phyloP scores from a whole-genome alignment of 2,113 vertebrate genomes.

The Patagioenas fasciata region DNA sequence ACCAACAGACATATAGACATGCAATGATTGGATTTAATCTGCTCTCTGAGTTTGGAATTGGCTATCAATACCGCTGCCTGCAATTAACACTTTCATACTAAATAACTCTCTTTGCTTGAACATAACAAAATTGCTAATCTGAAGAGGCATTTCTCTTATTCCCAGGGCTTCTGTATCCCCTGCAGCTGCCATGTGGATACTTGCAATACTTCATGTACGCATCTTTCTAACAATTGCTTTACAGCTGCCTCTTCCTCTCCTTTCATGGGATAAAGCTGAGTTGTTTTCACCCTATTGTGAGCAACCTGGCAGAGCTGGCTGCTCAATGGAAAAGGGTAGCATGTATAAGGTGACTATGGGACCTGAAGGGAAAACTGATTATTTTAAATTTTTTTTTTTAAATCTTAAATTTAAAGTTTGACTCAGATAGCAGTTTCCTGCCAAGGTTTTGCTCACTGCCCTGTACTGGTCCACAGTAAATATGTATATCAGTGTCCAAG shows the following conservation, averaged over 20 bases:
- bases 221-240: neutral
- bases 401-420: neutral
- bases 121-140: neutral
- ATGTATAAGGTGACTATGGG: neutral
- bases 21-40: neutral
- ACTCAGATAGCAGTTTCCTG: neutral
- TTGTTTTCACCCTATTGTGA: neutral
- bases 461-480: neutral
- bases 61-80: neutral
- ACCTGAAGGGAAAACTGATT: neutral
- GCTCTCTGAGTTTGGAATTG: neutral
- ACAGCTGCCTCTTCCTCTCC: neutral
- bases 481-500: accelerated
- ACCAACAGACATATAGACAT: neutral
- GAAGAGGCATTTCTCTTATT: neutral
- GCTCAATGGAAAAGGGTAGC: neutral
- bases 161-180: neutral
- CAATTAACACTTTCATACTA: neutral
- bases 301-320: neutral
- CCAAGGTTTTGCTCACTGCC: neutral
- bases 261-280: neutral
- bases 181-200: neutral
- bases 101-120: neutral
- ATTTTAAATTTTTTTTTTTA: neutral
- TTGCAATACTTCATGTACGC: neutral